phyloP scores from a whole-genome alignment of 2,113 vertebrate species.

The Mobula hypostoma region DNA sequence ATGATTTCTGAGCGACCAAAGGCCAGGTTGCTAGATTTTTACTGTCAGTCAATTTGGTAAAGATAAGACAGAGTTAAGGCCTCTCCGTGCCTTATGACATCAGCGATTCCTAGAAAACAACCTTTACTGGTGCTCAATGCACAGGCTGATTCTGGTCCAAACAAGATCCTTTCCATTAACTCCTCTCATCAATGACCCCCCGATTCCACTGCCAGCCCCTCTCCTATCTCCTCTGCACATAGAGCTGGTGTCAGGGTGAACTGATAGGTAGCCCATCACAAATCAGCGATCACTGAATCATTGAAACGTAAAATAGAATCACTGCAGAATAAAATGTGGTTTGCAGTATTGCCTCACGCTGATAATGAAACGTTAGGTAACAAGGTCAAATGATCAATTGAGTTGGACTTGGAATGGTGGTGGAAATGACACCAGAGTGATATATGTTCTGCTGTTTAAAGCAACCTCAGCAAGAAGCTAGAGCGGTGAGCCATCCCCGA shows the following conservation, averaged over 20 bases:
- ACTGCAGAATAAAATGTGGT: slow-evolving; percentile 27
- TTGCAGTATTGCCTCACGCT: neutral
- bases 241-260: slow-evolving; percentile 20
- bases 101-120: neutral
- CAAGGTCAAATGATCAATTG: slow-evolving; percentile 37
- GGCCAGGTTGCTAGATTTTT: no score
- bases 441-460: neutral
- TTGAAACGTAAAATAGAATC: slow-evolving; percentile 33
- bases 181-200: slow-evolving; percentile 21
- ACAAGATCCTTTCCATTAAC: slow-evolving; percentile 12
- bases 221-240: slow-evolving; percentile 3
- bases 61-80: neutral
- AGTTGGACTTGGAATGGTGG: neutral
- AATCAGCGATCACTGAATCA: slow-evolving; percentile 35
- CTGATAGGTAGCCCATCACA: slow-evolving; percentile 34
- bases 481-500: neutral
- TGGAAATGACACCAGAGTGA: slow-evolving; percentile 31
- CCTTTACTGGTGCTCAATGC: neutral
- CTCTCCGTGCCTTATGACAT: neutral
- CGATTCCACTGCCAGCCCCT: neutral
- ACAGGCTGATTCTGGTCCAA: neutral
- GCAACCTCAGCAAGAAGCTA: slow-evolving; percentile 29
- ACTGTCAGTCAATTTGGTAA: neutral
- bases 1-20: no score
- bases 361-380: slow-evolving; percentile 16